phyloP scores from a whole-genome alignment of 2,113 vertebrate species.

The Geococcyx californianus region DNA sequence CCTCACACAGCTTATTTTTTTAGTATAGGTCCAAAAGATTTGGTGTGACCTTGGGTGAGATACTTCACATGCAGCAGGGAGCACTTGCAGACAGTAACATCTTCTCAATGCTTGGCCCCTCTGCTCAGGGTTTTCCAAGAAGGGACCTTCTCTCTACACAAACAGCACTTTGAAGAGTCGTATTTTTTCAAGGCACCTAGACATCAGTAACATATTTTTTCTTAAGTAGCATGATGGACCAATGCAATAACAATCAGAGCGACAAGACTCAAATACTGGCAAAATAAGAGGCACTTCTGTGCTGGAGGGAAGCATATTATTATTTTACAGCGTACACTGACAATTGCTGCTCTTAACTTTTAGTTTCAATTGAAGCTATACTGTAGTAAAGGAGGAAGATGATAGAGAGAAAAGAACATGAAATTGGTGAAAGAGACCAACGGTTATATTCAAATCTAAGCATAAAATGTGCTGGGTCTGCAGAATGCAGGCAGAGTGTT shows the following conservation, averaged over 20 bases:
- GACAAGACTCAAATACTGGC: conserved; percentile 1
- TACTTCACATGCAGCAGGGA: not conserved
- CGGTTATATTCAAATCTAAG: conserved; percentile 13
- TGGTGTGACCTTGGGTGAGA: not conserved
- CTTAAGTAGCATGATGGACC: not conserved
- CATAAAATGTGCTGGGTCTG: conserved; percentile 20
- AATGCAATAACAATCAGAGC: conserved; percentile 23
- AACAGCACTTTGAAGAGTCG: not conserved
- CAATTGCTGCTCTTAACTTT: conserved; percentile 43
- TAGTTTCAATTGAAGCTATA: not conserved
- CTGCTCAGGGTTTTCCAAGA: not conserved
- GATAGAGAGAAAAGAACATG: not conserved
- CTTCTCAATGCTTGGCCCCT: not conserved
- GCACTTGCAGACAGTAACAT: not conserved
- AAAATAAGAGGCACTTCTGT: conserved; percentile 30
- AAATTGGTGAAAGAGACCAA: not conserved
- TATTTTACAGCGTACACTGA: conserved; percentile 2
- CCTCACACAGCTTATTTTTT: not conserved
- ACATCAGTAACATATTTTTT: not conserved
- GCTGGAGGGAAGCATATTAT: not conserved
- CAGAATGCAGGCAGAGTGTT: not conserved
- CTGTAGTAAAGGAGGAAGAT: not conserved
- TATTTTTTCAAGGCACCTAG: not conserved
- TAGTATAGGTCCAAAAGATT: not conserved
- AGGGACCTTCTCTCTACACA: not conserved